phyloP scores from a whole-genome alignment of 2,113 vertebrate genomes.

The Macrotis lagotis region DNA sequence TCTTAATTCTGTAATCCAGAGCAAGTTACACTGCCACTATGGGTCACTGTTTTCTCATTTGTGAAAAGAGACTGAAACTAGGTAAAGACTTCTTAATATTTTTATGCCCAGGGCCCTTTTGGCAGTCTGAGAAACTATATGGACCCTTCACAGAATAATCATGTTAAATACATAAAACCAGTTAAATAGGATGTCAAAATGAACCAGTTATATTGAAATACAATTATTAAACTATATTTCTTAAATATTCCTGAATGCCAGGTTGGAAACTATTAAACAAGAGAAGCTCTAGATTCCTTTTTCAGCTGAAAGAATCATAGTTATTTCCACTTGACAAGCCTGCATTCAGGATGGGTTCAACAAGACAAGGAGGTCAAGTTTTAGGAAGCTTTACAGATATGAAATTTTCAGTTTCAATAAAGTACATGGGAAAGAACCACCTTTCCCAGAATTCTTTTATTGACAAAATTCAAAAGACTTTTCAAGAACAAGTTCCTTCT shows the following conservation, averaged over 20 bases:
- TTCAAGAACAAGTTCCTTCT: background rate
- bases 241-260: background rate
- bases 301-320: background rate
- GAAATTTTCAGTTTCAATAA: background rate
- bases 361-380: background rate
- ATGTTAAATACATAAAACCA: background rate
- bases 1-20: background rate
- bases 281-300: background rate
- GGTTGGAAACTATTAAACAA: background rate
- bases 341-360: background rate
- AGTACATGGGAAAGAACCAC: background rate
- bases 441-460: background rate
- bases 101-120: background rate
- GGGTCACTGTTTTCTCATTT: background rate
- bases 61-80: background rate
- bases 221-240: background rate
- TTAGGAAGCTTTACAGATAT: background rate
- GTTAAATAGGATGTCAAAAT: background rate
- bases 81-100: too few relatives aligned
- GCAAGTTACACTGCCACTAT: slow-evolving; percentile 24
- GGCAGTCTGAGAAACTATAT: background rate
- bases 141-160: background rate
- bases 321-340: background rate
- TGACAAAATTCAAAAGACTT: background rate
- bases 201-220: background rate